Percentiles rank a stretch among this genome's conserved stretches.
Evolutionary conservation across 1,140 invertebrate species (phyloP).

Genomic region (Cotesia glomerata): DNA sequence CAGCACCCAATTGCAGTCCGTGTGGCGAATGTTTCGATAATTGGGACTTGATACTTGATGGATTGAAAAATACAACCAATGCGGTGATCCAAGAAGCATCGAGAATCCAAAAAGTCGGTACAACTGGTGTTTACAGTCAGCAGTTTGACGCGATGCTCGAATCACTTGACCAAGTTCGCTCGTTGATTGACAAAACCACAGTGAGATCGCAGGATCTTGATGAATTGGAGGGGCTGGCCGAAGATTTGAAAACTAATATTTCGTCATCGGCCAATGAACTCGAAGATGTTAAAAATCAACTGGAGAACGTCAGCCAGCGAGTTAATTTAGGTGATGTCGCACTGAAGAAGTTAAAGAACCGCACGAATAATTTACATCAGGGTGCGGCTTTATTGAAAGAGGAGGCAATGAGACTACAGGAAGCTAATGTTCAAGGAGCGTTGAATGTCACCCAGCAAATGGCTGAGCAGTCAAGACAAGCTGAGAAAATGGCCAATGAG

Average conservation of each 20-base stretch:
- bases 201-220: constrained; percentile 78
- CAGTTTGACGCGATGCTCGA: constrained; percentile 92
- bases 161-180: constrained; percentile 79
- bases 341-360: constrained; percentile 75
- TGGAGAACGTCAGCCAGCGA: constrained; percentile 78
- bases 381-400: constrained; percentile 78
- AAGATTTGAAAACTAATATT: constrained; percentile 65
- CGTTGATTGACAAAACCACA: constrained; percentile 77
- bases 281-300: constrained; percentile 67
- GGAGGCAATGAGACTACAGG: constrained; percentile 90
- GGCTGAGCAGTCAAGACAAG: constrained; percentile 73
- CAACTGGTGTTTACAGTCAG: constrained; percentile 90
- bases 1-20: constrained; percentile 86
- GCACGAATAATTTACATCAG: constrained; percentile 75
- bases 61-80: constrained; percentile 74
- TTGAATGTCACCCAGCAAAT: constrained; percentile 87
- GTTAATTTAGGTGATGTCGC: constrained; percentile 80
- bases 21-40: constrained; percentile 99
- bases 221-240: constrained; percentile 66
- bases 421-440: constrained; percentile 93
- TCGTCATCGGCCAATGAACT: constrained; percentile 65
- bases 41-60: constrained; percentile 90
- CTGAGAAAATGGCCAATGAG: constrained; percentile 69
- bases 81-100: constrained; percentile 83
- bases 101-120: constrained; percentile 90